Evolutionary conservation across 1,140 invertebrate species (phyloP).

Genomic region (Alviniconcha marisindica): DNA sequence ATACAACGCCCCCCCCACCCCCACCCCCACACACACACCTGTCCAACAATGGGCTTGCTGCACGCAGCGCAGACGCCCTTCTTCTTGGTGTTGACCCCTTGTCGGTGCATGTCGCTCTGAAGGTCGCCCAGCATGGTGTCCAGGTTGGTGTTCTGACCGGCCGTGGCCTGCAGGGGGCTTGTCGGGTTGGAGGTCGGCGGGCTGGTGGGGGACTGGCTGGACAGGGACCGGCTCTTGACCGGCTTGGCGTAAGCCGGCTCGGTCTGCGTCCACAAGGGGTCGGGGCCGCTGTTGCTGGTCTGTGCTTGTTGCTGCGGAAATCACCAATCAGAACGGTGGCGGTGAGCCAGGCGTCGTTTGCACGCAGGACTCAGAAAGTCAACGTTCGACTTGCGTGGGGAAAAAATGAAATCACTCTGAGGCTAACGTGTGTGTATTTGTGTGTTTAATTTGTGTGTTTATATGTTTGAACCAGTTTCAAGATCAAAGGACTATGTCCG

Average conservation of each 20-base stretch:
- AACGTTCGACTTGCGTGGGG: too few species aligned
- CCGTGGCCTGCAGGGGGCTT: not conserved
- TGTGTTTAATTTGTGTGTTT: too few species aligned
- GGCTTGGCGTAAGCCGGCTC: constrained; percentile 83
- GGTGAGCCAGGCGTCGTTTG: too few species aligned
- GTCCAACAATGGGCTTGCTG: constrained; percentile 98
- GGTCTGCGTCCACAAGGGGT: constrained; percentile 22
- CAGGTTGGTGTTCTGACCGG: constrained; percentile 81
- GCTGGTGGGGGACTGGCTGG: constrained; percentile 39
- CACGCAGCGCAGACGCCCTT: constrained; percentile 99
- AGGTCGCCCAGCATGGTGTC: constrained; percentile 96
- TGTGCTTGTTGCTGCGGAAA: constrained; percentile 7
- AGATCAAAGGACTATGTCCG: too few species aligned
- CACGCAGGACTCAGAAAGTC: too few species aligned
- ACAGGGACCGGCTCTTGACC: constrained; percentile 58
- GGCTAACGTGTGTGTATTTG: too few species aligned
- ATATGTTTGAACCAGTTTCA: too few species aligned
- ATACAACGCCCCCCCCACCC: not conserved
- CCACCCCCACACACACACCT: constrained; percentile 79
- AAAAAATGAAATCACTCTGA: too few species aligned
- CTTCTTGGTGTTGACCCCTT: constrained; percentile 97
- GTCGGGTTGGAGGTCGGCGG: constrained; percentile 31
- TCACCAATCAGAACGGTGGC: too few species aligned
- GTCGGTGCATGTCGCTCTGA: constrained; percentile 84
- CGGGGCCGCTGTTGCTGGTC: not conserved